Percentiles rank a stretch among this genome's conserved stretches.
These are phyloP conservation scores for Cyrtodaria siliqua DNA, from an alignment of 2,888 invertebrate species.

Conservation along the genomic window DNA sequence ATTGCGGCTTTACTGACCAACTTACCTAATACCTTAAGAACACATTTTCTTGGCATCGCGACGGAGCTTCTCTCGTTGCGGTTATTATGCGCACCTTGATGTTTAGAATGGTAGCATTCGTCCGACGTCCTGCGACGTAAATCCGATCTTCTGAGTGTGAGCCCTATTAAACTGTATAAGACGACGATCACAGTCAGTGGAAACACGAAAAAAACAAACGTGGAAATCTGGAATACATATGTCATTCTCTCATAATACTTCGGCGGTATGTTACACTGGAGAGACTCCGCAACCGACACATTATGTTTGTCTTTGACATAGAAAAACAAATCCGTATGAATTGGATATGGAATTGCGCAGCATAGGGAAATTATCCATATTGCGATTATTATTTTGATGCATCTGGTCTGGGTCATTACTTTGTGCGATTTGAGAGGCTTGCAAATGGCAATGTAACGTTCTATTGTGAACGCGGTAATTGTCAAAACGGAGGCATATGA, in stretches of 20 bases:
- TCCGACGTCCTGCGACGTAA: constrained; percentile 67
- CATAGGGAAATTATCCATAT: constrained; percentile 92
- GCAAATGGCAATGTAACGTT: constrained; percentile 95
- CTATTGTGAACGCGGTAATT: constrained; percentile 96
- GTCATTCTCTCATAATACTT: constrained; percentile 72
- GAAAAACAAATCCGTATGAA: constrained; percentile 80
- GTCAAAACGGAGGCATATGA: constrained; percentile 96
- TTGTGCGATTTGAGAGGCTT: constrained; percentile 94
- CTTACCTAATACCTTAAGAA: constrained; percentile 52
- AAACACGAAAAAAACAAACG: constrained; percentile 93
- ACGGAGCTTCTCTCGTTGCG: constrained; percentile 32
- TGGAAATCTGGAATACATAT: constrained; percentile 91
- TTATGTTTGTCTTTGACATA: constrained; percentile 56
- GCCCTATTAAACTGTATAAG: constrained; percentile 88
- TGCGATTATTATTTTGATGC: constrained; percentile 93
- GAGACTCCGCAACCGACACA: constrained; percentile 71
- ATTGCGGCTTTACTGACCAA: no score
- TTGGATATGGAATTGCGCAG: constrained; percentile 88
- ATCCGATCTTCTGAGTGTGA: constrained; percentile 75
- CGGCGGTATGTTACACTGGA: constrained; percentile 78
- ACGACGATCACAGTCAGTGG: constrained; percentile 91
- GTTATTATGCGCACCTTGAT: no score
- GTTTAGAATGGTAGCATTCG: constrained; percentile 24
- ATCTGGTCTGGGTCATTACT: constrained; percentile 93
- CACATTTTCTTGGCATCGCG: constrained; percentile 41